A percentile compares a stretch with the other conserved stretches of the same genome.
phyloP scores from a whole-genome alignment of 2,113 vertebrate species.

The Salvelinus namaycush region DNA sequence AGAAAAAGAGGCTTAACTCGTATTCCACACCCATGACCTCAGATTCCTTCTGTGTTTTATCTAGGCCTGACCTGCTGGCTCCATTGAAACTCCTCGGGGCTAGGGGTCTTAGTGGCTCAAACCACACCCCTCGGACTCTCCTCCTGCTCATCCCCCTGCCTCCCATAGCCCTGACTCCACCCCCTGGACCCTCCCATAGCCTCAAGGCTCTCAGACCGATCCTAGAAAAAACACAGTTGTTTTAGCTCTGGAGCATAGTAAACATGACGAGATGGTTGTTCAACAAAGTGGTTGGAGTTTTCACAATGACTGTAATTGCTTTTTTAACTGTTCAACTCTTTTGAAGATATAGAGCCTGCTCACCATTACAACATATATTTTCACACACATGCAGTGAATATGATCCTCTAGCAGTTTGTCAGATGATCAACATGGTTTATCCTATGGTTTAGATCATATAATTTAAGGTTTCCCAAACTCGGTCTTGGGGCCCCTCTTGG shows the following conservation, averaged over 20 bases:
- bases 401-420: neutral
- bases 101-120: slow-evolving; percentile 55
- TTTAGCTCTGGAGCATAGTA: neutral
- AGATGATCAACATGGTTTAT: neutral
- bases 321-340: neutral
- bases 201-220: slow-evolving; percentile 3
- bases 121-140: slow-evolving; percentile 46
- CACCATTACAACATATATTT: neutral
- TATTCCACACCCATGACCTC: slow-evolving; percentile 75
- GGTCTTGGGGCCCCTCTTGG: no score
- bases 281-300: neutral
- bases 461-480: no score
- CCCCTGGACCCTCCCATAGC: slow-evolving; percentile 15
- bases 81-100: slow-evolving; percentile 73
- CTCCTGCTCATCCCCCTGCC: slow-evolving; percentile 14
- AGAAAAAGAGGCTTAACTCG: slow-evolving; percentile 61
- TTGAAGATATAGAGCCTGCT: neutral
- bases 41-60: slow-evolving; percentile 83
- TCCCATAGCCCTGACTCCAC: slow-evolving; percentile 26
- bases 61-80: slow-evolving; percentile 79
- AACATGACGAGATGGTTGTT: slow-evolving; percentile 9
- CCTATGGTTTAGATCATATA: neutral
- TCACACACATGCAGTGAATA: neutral
- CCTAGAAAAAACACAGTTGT: neutral
- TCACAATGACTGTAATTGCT: neutral